Evolutionary conservation across 2,888 invertebrate species (phyloP).

Genomic region (Agapostemon virescens): DNA sequence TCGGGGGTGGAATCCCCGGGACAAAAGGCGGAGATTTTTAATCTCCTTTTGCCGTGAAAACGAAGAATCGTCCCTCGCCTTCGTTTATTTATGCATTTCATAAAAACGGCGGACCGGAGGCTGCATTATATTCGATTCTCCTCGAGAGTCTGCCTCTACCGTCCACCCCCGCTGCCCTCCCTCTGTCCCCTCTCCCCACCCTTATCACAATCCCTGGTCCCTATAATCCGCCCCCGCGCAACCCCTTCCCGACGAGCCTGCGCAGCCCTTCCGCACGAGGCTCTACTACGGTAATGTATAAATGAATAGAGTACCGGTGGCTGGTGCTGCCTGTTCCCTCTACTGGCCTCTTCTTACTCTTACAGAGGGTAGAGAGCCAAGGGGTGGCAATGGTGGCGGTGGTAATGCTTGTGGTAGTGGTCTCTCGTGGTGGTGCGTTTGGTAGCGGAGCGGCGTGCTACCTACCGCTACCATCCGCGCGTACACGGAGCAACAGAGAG

Average conservation of each 20-base stretch:
- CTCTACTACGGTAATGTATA: slow-evolving; percentile 54
- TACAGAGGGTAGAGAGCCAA: slow-evolving; percentile 31
- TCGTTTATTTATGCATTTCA: slow-evolving; percentile 65
- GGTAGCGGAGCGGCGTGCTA: slow-evolving; percentile 10
- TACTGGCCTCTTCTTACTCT: slow-evolving; percentile 45
- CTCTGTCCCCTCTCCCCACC: neutral
- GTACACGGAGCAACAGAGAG: too few species aligned
- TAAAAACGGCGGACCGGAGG: slow-evolving; percentile 54
- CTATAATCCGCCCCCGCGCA: neutral
- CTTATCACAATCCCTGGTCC: neutral
- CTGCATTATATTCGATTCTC: slow-evolving; percentile 62
- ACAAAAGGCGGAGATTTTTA: slow-evolving; percentile 52
- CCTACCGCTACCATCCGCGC: slow-evolving; percentile 22
- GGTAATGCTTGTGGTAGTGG: neutral
- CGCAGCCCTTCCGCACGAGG: slow-evolving; percentile 49
- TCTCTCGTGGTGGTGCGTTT: slow-evolving; percentile 7
- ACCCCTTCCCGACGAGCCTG: slow-evolving; percentile 43
- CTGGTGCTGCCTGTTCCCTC: slow-evolving; percentile 48
- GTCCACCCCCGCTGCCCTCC: neutral
- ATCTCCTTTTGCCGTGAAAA: slow-evolving; percentile 48
- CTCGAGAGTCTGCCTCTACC: slow-evolving; percentile 45
- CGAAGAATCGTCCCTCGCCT: slow-evolving; percentile 53
- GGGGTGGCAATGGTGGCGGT: slow-evolving; percentile 17
- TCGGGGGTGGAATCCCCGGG: slow-evolving; percentile 1
- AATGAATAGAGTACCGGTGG: slow-evolving; percentile 58